Evolutionary conservation across 2,797 vertebrate genomes (phyloP).

Genomic region (Sylvilagus floridanus): DNA sequence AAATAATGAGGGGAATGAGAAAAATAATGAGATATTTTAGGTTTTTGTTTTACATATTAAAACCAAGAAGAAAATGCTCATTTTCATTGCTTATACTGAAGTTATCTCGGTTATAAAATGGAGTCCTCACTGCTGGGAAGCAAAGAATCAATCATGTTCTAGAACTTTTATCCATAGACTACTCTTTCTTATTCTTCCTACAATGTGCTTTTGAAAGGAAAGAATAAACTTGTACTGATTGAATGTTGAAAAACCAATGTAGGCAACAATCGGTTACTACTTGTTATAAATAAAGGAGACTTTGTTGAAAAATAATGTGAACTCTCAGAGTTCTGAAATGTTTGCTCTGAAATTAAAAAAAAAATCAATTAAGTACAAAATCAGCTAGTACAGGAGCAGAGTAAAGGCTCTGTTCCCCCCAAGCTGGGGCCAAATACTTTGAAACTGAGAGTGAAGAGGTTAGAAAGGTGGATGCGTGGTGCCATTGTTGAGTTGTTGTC

Average conservation of each 20-base stretch:
- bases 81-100: not conserved
- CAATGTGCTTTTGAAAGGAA: not conserved
- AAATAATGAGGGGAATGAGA: not conserved
- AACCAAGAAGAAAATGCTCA: not conserved
- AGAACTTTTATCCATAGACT: not conserved
- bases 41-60: not conserved
- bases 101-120: not conserved
- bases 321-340: not conserved
- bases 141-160: not conserved
- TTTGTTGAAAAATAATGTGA: not conserved
- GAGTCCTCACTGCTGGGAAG: not conserved
- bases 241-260: not conserved
- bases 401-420: not conserved
- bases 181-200: not conserved
- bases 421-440: not conserved
- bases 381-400: not conserved
- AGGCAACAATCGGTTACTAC: not conserved
- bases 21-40: not conserved
- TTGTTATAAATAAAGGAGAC: not conserved
- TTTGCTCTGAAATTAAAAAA: not conserved
- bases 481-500: not conserved
- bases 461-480: not conserved
- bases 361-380: not conserved
- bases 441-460: not conserved
- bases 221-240: not conserved